phyloP scores from a whole-genome alignment of 2,888 invertebrate species.

The Netelia virgata region DNA sequence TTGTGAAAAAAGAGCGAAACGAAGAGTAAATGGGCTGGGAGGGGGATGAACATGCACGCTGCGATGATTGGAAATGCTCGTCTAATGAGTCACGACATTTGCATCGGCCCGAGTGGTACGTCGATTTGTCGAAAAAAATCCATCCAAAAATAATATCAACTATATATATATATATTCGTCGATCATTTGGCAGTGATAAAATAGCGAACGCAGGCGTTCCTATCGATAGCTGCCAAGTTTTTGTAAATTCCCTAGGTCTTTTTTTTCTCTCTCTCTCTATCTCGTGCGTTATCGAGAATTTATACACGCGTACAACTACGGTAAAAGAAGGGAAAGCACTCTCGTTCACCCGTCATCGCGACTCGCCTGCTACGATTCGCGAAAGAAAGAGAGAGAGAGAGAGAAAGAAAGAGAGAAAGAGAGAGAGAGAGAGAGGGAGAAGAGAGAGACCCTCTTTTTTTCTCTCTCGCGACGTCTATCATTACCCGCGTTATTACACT shows the following conservation, averaged over 20 bases:
- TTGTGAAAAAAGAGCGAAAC: background rate
- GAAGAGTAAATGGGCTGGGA: background rate
- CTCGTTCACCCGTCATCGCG: conserved; percentile 10
- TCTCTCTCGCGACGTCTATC: conserved; percentile 57
- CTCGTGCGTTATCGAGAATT: conserved; percentile 1
- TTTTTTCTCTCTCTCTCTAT: background rate
- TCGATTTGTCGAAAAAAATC: background rate
- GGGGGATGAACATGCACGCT: background rate
- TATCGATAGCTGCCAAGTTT: background rate
- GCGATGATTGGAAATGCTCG: background rate
- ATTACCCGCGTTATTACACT: conserved; percentile 66
- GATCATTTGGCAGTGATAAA: background rate
- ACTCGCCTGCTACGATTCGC: background rate
- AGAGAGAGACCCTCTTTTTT: too few species aligned
- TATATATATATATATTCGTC: conserved; percentile 1
- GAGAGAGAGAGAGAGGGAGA: too few species aligned
- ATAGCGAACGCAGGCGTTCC: conserved; percentile 3
- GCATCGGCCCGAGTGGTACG: background rate
- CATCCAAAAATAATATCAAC: too few species aligned
- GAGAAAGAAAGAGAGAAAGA: too few species aligned
- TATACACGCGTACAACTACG: background rate
- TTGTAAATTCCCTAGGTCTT: background rate
- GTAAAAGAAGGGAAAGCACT: background rate
- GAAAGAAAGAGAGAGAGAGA: too few species aligned
- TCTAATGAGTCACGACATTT: background rate